phyloP scores from a whole-genome alignment of 2,113 vertebrate species.

The Sorex araneus region DNA sequence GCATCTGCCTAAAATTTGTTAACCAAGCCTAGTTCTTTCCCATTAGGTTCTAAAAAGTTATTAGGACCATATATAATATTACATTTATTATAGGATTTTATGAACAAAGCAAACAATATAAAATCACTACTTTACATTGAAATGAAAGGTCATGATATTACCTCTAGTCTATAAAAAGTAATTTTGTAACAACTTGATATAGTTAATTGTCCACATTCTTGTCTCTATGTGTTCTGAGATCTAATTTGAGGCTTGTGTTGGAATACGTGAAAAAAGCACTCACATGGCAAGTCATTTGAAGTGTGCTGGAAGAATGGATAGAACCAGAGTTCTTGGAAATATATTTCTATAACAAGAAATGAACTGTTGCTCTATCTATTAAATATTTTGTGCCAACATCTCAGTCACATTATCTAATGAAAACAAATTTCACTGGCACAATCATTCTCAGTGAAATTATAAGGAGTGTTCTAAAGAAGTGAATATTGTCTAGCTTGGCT shows the following conservation, averaged over 20 bases:
- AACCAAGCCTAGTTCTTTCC: not conserved
- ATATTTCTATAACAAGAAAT: not conserved
- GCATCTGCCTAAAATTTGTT: not conserved
- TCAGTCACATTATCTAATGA: not conserved
- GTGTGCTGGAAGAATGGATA: not conserved
- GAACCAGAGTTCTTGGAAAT: not conserved
- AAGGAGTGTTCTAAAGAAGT: not conserved
- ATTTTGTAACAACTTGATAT: constrained; percentile 24
- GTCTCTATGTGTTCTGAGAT: not conserved
- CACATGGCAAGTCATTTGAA: not conserved
- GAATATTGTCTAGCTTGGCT: not conserved
- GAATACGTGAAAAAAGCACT: not conserved
- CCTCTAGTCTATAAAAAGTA: constrained; percentile 22
- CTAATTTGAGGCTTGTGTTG: not conserved
- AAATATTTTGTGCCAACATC: not conserved
- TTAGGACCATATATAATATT: not conserved
- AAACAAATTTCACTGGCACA: not conserved
- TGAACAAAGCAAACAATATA: constrained; percentile 48
- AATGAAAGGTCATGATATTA: constrained; percentile 3
- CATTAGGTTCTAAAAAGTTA: not conserved
- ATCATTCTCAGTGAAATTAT: not conserved
- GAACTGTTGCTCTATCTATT: not conserved
- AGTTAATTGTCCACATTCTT: constrained; percentile 4
- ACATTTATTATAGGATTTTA: not conserved
- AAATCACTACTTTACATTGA: constrained; percentile 51